These are phyloP conservation scores for Diplosoma virens DNA, from an alignment of 23 tunicate species.

Conservation along the genomic window DNA sequence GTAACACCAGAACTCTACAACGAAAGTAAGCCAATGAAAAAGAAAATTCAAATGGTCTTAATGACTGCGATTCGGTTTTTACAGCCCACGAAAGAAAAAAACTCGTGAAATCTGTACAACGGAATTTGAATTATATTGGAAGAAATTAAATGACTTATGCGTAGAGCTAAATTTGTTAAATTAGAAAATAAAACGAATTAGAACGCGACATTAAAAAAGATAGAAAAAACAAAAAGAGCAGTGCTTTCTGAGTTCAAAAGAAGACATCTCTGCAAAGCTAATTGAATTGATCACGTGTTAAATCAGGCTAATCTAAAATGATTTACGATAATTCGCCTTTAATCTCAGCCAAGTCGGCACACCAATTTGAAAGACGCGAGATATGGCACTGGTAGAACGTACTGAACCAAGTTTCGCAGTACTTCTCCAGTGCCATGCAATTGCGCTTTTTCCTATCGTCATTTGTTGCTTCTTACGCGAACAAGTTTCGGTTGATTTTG, in stretches of 20 bases:
- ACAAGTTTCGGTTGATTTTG: neutral
- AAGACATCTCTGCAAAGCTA: conserved; percentile 3
- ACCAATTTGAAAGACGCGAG: neutral
- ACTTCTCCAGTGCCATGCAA: neutral
- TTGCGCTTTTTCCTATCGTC: neutral
- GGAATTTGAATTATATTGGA: too few relatives aligned
- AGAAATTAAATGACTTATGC: too few relatives aligned
- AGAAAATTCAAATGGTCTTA: too few relatives aligned
- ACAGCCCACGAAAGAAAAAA: too few relatives aligned
- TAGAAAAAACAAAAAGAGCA: neutral
- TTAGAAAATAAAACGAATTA: too few relatives aligned
- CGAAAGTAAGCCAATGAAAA: too few relatives aligned
- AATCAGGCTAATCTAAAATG: neutral
- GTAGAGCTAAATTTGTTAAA: too few relatives aligned
- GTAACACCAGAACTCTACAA: too few relatives aligned
- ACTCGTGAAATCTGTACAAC: too few relatives aligned
- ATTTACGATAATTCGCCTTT: neutral
- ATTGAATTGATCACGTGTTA: conserved; percentile 14
- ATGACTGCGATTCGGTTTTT: too few relatives aligned
- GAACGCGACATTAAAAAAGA: too few relatives aligned
- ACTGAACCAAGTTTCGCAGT: neutral
- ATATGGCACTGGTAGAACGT: conserved; percentile 6
- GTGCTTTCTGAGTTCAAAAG: neutral
- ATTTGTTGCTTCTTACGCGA: too few relatives aligned
- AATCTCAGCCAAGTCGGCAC: neutral